These are phyloP conservation scores for Drosophila ochracea DNA, from an alignment of 2,888 invertebrate species.

Conservation along the genomic window DNA sequence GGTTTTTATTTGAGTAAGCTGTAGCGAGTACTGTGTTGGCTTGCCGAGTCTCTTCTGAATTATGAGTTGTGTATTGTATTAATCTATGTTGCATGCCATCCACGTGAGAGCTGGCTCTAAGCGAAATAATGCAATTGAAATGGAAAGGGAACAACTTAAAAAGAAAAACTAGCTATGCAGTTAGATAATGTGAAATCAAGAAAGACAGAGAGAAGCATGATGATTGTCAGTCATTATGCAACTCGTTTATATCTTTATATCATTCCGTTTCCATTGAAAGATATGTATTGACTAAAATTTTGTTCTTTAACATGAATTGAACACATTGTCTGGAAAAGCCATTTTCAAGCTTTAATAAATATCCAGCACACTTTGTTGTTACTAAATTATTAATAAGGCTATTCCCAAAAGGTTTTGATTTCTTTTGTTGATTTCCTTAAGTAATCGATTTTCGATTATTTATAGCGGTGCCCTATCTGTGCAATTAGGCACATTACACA, in stretches of 20 bases:
- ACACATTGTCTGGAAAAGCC: not conserved
- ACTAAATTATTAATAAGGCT: not conserved
- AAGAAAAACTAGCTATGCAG: not conserved
- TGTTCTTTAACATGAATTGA: not conserved
- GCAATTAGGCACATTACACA: constrained; percentile 14
- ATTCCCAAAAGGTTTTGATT: not conserved
- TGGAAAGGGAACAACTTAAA: not conserved
- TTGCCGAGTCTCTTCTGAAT: constrained; percentile 15
- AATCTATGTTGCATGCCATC: constrained; percentile 28
- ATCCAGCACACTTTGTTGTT: not conserved
- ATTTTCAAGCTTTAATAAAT: not conserved
- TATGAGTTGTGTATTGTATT: constrained; percentile 41
- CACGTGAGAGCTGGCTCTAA: constrained; percentile 43
- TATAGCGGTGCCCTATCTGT: not conserved
- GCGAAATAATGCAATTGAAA: constrained; percentile 7
- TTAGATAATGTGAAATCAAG: not conserved
- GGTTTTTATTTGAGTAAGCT: constrained; percentile 8
- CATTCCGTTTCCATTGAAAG: not conserved
- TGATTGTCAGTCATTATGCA: not conserved
- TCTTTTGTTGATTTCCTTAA: not conserved
- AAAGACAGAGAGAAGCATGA: not conserved
- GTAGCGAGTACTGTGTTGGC: not conserved
- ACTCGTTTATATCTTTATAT: not conserved
- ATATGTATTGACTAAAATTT: not conserved
- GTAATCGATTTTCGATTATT: constrained; percentile 13